Evolutionary conservation across 2,888 invertebrate genomes (phyloP), one percentile per base, ranked within the genome.

Genomic region (Caenorhabditis sp.): DNA sequence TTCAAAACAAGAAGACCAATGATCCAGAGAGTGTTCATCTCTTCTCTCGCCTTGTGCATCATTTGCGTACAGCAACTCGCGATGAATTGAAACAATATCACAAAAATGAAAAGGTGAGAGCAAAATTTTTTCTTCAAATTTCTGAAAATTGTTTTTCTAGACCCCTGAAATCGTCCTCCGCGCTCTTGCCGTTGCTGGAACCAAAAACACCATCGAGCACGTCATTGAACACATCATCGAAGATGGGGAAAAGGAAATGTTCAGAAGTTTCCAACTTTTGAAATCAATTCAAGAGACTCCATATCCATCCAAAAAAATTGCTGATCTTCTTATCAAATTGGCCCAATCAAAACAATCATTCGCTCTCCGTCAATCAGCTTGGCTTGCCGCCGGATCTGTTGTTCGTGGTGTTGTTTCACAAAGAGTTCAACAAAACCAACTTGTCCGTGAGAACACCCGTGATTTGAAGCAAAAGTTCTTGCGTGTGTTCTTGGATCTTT

Each of bases 161-260:
- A 59, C 70, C 38, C 72, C 75, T 64, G 64, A 69, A 25, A 21
- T 86, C 49, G 69, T 84, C 36, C 68, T 68, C 36, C 73, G 71
- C 56, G 73, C 78, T 20, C 61, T 80, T 21, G 84, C 83, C 38
- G 52, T 78, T 53, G 82, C 84, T 56, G 84, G 82, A 66, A 81
- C 84, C 52, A 72, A 74, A 59, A 70, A 73, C 71, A 78, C 79
- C 63, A 64, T 84, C 56, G 74, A 82, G 54, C 74, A 80, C 52
- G 63, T 83, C 63, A 63, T 77, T 54, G 57, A 76, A 50, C 75
- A 75, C 63, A 67, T 81, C 61, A 20, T 59, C 57, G 56, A 73
- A 50, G 61, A 63, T 59, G 21, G 67, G 65, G 67, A 62, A 50
- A 66, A 81, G 65, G 25, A 66, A n/a, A 70, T 73, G 50, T 10